Evolutionary conservation across 2,797 vertebrate species (phyloP), one percentile per base, ranked within the genome.

Genomic region (Acanthiza pusilla): DNA sequence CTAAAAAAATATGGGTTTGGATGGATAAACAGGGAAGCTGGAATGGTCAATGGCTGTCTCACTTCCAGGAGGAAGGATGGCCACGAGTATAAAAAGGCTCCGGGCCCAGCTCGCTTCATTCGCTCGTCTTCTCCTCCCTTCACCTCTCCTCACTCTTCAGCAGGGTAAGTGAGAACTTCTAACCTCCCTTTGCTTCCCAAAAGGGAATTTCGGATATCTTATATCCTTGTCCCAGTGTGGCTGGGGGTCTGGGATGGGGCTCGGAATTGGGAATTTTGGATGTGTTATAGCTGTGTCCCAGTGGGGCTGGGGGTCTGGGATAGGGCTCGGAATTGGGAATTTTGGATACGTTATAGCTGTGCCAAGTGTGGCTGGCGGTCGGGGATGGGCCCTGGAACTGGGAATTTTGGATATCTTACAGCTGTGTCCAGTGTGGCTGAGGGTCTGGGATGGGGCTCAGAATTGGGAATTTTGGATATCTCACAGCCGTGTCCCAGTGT

Each of bases 41-140:
- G 51, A 87, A 96, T 96, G 82, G 93, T 50, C 85, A 7, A 34
- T 43, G 85, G 42, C 68, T 96, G 96, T 96, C 96, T 96, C 96
- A 96, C 65, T 96, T 96, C 96, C 95, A 94, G 85, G 68, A 82
- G 89, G 91, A 89, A 85, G 91, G 82, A 34, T 45, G 61, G 32
- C 32, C 2, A 0, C 53, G 87, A 29, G 45, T 95, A 96, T 96
- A 96, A 94, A 96, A 96, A 70, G 34, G 50, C 75, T 85, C 61
- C 15, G 3, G 50, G 79, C 47, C 89, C 65, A 68, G 79, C 48
- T 85, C 15, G 1, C 60, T 92, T 92, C 95, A 95, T 92, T 96
- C 91, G 0, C 79, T 91, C n/a, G 0, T 21, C 93, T 91, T 29
- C 84, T 78, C 80, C 38, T 82, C 23, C 30, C 78, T 89, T 43